Base-by-base conservation (phyloP, 2,797 vertebrate species). In the Argentina silus region DNA sequence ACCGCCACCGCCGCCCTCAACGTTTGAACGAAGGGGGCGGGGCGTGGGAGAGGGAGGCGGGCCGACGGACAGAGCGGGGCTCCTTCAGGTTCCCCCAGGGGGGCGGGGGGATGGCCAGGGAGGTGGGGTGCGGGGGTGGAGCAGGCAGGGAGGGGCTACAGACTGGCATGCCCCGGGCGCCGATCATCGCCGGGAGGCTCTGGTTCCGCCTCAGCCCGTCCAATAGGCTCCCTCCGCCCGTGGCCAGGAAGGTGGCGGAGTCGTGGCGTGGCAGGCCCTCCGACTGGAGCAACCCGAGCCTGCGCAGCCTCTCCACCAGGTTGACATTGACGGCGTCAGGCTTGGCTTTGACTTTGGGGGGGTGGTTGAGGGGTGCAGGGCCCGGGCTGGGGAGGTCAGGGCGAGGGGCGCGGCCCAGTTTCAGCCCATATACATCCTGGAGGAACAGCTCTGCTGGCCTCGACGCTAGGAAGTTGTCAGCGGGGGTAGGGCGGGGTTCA, bases 361-460 rank as follows among this genome's bases (percentile, higher is more conserved):
- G 1, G 0, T 67, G 56, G 45, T 63, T 36, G 0, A 57, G 53
- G 19, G 47, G 14, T 0, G 82, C 75, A 21, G 83, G 86, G 42
- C 85, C 85, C 1, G 91, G 90, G 80, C 91, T 92, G 0, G 95
- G 93, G 0, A 92, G 64, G 1, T 97, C 95, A 0, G 93, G 88
- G 21, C 89, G 69, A 0, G 85, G 83, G 0, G 87, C 92, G 0
- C 93, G 93, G 44, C 94, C 92, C 2, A 94, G 85, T 70, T 96
- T 96, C 6, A 96, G 85, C 27, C 97, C 95, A 3, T 98, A 98
- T 83, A 96, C 91, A 59, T 98, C 97, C 85, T 98, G 97, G 72
- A 99, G 93, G 78, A 99, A 96, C 0, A 97, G 95, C 92, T 99
- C 97, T 0, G 96, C 96, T 0, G 98, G 98, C 23, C 96, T 93